These are phyloP conservation scores for Cepaea hortensis DNA, from an alignment of 2,888 invertebrate genomes.

Conservation along the genomic window DNA sequence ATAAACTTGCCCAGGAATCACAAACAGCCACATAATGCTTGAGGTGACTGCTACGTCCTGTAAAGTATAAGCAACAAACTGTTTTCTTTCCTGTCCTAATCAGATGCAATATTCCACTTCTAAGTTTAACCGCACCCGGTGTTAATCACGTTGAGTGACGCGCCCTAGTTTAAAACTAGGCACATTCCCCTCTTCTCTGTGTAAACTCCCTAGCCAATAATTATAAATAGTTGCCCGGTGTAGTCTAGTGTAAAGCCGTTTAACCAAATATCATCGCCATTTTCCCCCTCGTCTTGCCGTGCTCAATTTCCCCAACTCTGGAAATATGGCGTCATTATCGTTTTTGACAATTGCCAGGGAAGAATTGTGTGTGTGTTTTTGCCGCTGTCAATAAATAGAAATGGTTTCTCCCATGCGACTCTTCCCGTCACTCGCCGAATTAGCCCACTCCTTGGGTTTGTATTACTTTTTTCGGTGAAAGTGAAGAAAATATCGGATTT, in stretches of 20 bases:
- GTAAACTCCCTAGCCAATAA: neutral
- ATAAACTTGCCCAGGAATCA: too few relatives aligned
- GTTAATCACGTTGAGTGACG: conserved; percentile 1
- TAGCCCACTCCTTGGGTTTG: neutral
- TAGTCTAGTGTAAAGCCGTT: neutral
- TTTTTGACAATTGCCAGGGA: conserved; percentile 9
- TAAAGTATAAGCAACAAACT: too few relatives aligned
- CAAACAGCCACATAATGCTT: too few relatives aligned
- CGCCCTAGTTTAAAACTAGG: neutral
- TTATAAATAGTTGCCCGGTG: neutral
- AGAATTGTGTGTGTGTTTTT: too few relatives aligned
- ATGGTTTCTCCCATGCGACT: neutral
- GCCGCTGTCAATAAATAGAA: too few relatives aligned
- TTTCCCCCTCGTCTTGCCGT: neutral
- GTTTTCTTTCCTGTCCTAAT: too few relatives aligned
- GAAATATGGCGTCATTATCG: conserved; percentile 2
- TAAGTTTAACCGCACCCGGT: neutral
- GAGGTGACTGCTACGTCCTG: too few relatives aligned
- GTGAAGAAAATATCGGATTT: conserved; percentile 2
- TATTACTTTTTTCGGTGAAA: neutral
- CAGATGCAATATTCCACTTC: too few relatives aligned
- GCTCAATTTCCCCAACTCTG: neutral
- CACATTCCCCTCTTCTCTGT: neutral
- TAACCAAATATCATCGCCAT: conserved; percentile 16
- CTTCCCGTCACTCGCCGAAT: neutral